Evolutionary conservation across 2,888 invertebrate genomes (phyloP).

Genomic region (Barypeithes pellucidus): DNA sequence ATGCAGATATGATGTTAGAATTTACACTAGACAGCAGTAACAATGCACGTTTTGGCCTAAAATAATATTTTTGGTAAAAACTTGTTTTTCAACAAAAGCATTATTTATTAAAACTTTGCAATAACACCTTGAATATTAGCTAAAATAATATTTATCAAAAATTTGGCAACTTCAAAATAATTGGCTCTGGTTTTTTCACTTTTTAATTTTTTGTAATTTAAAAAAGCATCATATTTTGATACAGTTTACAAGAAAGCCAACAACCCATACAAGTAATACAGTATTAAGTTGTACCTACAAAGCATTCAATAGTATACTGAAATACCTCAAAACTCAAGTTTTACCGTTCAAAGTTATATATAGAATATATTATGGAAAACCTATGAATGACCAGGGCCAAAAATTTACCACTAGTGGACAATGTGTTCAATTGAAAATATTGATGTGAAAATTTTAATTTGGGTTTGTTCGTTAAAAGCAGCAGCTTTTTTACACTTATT

Average conservation of each 20-base stretch:
- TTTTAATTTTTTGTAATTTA: slow-evolving; percentile 36
- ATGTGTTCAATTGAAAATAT: slow-evolving; percentile 59
- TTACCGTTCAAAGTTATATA: slow-evolving; percentile 44
- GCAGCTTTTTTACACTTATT: not conserved
- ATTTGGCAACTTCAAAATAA: slow-evolving; percentile 51
- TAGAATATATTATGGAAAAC: slow-evolving; percentile 35
- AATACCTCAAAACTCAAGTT: slow-evolving; percentile 50
- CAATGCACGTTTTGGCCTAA: too few species aligned
- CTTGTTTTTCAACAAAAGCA: too few species aligned
- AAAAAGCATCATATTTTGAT: slow-evolving; percentile 43
- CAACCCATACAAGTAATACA: slow-evolving; percentile 40
- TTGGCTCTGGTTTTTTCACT: slow-evolving; percentile 54
- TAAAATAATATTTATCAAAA: slow-evolving; percentile 16
- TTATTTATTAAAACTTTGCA: not conserved
- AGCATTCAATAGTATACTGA: slow-evolving; percentile 47
- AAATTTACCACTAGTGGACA: slow-evolving; percentile 60
- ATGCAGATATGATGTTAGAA: too few species aligned
- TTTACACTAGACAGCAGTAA: too few species aligned
- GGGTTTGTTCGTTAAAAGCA: not conserved
- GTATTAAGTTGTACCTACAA: slow-evolving; percentile 54
- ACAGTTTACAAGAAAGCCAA: slow-evolving; percentile 48
- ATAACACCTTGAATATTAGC: not conserved
- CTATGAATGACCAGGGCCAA: slow-evolving; percentile 59
- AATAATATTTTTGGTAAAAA: too few species aligned
- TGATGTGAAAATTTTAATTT: slow-evolving; percentile 25